phyloP scores from a whole-genome alignment of 2,113 vertebrate species.

The Sorex fumeus region DNA sequence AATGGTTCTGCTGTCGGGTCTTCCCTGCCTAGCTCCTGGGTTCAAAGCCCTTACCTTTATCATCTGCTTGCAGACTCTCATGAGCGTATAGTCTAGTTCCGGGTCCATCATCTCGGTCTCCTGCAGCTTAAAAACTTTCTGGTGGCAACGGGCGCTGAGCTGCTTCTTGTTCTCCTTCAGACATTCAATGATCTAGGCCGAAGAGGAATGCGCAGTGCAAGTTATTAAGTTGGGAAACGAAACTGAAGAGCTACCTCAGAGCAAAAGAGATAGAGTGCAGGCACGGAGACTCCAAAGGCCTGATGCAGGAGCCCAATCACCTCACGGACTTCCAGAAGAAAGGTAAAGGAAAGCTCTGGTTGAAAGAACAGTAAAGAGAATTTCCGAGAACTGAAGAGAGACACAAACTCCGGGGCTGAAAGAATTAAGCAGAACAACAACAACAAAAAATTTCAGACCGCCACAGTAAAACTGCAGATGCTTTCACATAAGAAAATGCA shows the following conservation, averaged over 20 bases:
- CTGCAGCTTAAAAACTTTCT: constrained; percentile 97
- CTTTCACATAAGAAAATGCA: neutral
- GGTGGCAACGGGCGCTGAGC: constrained; percentile 93
- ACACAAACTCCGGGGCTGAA: neutral
- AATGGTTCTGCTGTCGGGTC: neutral
- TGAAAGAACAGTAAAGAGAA: neutral
- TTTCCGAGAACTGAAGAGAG: neutral
- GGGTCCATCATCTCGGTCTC: constrained; percentile 98
- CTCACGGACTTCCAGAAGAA: neutral
- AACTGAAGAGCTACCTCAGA: too few relatives aligned
- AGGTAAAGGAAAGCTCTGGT: neutral
- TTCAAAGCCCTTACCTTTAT: constrained; percentile 91
- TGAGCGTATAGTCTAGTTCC: constrained; percentile 97
- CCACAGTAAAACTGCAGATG: neutral
- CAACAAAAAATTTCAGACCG: neutral
- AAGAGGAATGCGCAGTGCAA: neutral
- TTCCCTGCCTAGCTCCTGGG: neutral
- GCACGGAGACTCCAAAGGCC: neutral
- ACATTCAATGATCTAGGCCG: constrained; percentile 95
- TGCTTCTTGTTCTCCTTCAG: constrained; percentile 96
- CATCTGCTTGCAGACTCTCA: constrained; percentile 99
- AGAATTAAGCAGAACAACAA: neutral
- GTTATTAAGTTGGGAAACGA: too few relatives aligned
- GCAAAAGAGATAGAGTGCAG: neutral
- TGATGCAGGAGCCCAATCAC: neutral